Conservation (phyloP, 2,888 invertebrate genomes). For the Epistrophe grossulariae region DNA sequence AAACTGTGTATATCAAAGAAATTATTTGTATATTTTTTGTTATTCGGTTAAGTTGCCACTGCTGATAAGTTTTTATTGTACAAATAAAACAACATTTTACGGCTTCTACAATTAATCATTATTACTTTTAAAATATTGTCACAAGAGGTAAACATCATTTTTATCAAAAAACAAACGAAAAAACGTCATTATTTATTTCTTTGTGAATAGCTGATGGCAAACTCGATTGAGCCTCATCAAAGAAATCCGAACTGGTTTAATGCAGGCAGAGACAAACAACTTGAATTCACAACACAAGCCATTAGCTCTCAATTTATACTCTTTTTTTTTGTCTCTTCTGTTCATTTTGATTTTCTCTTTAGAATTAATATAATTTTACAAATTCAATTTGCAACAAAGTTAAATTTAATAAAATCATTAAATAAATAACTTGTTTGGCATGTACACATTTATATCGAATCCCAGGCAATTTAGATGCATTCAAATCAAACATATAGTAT, state of each 20-base stretch:
- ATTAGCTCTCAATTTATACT: background rate
- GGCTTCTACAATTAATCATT: background rate
- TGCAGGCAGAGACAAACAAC: background rate
- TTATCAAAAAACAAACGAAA: conserved; percentile 17
- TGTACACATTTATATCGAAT: background rate
- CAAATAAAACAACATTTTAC: background rate
- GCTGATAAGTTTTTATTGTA: background rate
- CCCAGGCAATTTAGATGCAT: conserved; percentile 14
- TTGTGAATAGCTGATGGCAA: background rate
- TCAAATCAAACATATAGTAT: conserved; percentile 12
- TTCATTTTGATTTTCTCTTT: background rate
- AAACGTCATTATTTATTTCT: background rate
- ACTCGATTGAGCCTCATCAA: conserved; percentile 27
- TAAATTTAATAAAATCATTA: conserved; percentile 5
- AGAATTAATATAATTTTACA: background rate
- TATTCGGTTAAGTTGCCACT: no score
- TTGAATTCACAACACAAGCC: background rate
- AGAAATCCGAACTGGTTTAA: conserved; percentile 14
- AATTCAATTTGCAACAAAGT: conserved; percentile 5
- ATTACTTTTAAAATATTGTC: background rate
- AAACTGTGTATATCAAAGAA: no score
- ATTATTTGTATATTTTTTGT: no score
- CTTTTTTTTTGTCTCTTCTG: background rate
- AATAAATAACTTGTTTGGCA: background rate
- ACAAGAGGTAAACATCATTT: conserved; percentile 7